A percentile compares a stretch with the other conserved stretches of the same genome.
phyloP scores from a whole-genome alignment of 1,140 invertebrate species.

The Drosophila repletoides region DNA sequence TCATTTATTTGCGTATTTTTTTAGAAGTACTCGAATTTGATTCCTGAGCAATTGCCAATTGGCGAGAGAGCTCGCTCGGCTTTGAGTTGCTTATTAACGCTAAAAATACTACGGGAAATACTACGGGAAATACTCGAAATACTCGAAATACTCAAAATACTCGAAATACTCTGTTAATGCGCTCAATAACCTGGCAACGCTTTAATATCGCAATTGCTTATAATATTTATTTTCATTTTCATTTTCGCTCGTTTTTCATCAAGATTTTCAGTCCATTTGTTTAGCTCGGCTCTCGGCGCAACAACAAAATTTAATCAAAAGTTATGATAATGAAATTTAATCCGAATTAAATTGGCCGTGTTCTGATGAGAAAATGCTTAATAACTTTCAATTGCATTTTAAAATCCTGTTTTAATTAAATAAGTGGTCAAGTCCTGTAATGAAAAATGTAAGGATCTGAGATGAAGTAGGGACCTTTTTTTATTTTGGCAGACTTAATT shows the following conservation, averaged over 20 bases:
- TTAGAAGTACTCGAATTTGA: neutral
- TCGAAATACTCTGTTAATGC: constrained; percentile 40
- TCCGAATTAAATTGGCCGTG: neutral
- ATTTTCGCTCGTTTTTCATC: neutral
- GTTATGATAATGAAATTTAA: constrained; percentile 18
- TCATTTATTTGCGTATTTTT: constrained; percentile 1
- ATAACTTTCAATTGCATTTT: too few species aligned
- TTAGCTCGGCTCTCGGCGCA: neutral
- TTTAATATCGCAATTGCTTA: constrained; percentile 27
- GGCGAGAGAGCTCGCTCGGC: too few species aligned
- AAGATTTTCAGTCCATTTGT: constrained; percentile 7
- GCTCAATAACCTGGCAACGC: constrained; percentile 60
- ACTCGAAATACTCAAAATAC: too few species aligned
- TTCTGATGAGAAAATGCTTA: too few species aligned
- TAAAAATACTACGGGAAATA: too few species aligned
- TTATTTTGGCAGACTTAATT: too few species aligned
- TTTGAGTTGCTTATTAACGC: constrained; percentile 24
- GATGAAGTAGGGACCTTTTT: too few species aligned
- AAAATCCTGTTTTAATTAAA: too few species aligned
- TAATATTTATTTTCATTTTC: neutral
- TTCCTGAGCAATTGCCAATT: too few species aligned
- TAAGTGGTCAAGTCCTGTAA: too few species aligned
- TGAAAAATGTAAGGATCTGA: too few species aligned
- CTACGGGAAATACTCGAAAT: too few species aligned
- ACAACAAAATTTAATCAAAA: constrained; percentile 22